Evolutionary conservation across 2,113 vertebrate genomes (phyloP), one percentile per base, ranked within the genome.

Genomic region (Bufo bufo): DNA sequence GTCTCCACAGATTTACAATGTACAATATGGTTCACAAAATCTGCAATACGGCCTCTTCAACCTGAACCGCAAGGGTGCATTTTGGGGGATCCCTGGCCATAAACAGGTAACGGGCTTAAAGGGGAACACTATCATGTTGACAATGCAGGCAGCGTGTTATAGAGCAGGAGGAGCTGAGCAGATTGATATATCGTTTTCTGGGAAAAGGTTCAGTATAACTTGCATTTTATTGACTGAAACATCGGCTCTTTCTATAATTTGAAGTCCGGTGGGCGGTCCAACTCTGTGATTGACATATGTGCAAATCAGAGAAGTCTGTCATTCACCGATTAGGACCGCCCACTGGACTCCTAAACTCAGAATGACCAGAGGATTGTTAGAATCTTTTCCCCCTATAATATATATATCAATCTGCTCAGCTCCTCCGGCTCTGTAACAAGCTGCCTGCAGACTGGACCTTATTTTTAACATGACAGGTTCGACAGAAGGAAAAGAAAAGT

Each of bases 1-100:
- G 82, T 52, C 11, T 23, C 43, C 61, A 83, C 20, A 23, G 63
- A 66, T 56, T 63, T 52, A 45, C 63, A 79, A 6, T 43, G 13
- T 69, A 79, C 61, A 79, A 79, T 65, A 54, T n/a, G 75, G 59
- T 19, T 33, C 52, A 54, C 71, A 65, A 66, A 65, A 61, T 85
- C 43, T 6, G 84, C 19, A 61, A 66, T 50, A 49, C 50, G 19
- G 61, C 17, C 80, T 17, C 33, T 82, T 54, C 11, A 69, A 52
- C 16, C n/a, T 69, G 19, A 83, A 83, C 61, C 43, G 20, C 19
- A 49, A 71, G 33, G 14, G 45, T 10, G 47, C 50, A 19, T 16
- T 16, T 43, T 4, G 12, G 80, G 59, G 45, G 59, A 20, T 69
- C 61, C 45, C 81, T 69, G 63, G 63, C 63, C 11, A 13, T 54